Percentiles rank a stretch among this genome's conserved stretches.
These are phyloP conservation scores for Merluccius polli DNA, from an alignment of 2,797 vertebrate genomes.

Conservation along the genomic window DNA sequence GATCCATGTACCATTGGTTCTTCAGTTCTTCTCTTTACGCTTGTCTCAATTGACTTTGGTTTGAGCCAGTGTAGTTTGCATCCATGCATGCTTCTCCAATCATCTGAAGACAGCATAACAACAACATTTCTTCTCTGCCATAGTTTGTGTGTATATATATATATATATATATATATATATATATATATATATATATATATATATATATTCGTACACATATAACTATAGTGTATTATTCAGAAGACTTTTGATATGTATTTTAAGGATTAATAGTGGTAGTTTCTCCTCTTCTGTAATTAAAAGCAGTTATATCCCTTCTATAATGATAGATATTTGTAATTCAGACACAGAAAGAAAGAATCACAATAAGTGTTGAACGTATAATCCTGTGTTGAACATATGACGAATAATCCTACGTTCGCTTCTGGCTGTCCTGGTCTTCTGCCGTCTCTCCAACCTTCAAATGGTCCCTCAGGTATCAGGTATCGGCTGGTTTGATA, in stretches of 20 bases:
- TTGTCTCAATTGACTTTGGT: too few species aligned
- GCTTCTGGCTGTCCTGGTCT: neutral
- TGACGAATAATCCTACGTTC: neutral
- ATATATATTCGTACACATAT: neutral
- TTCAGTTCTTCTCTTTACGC: neutral
- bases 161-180: neutral
- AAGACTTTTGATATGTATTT: neutral
- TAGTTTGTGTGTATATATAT: neutral
- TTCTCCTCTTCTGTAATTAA: neutral
- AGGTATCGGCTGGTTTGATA: neutral
- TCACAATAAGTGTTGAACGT: neutral
- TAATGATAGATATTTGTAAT: neutral
- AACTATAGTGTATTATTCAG: neutral
- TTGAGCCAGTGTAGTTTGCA: too few species aligned
- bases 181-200: neutral
- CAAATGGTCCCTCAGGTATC: neutral
- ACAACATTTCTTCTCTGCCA: neutral
- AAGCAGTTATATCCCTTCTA: neutral
- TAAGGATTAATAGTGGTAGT: neutral
- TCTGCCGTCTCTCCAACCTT: neutral
- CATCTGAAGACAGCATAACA: neutral
- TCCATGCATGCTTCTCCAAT: too few species aligned
- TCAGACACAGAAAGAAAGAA: neutral
- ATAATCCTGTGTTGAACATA: neutral
- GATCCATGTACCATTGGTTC: neutral